Base-by-base conservation (phyloP, 2,888 invertebrate species). In the Callyntrura sp. region DNA sequence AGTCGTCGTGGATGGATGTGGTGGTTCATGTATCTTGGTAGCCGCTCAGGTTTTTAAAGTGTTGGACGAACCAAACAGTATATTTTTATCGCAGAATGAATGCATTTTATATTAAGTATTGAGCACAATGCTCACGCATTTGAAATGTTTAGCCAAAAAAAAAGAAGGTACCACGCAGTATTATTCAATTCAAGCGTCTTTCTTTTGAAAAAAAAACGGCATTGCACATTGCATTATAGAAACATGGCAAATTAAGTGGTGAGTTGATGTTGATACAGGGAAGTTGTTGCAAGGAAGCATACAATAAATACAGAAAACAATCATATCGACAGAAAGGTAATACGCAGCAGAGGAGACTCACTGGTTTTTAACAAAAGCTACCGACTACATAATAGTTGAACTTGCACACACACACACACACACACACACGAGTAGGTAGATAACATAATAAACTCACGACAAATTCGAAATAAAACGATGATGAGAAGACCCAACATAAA, bases 211-310 rank as follows among this genome's bases (percentile, higher is more conserved):
- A 35, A 35, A 35, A 35, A 35, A 35, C 35, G 35, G 6, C 35
- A 76, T 43, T 20, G 76, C 51, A 51, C 35, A 76, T 43, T 20
- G 76, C 51, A 51, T 14, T 6, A 35, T 35, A 35, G 76, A 76
- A 76, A 55, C 76, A 25, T 55, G 76, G 0, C 25, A 60, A 81
- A 23, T 23, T 60, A n/a, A 35, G 35, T 6, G 35, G 35, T 35
- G 35, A 35, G 35, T 5, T 57, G 57, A 57, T 17, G 57, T 17
- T 57, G 17, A 20, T 17, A 17, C 57, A 57, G 57, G 57, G n/a
- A 57, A 57, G 6, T 4, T 35, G 35, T 35, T 4, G 35, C 35
- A 35, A 35, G 2, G 35, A 35, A 35, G 35, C 6, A 35, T 2
- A 35, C 35, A 35, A 35, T n/a, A 35, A 35, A 35, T 35, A 35